phyloP scores from a whole-genome alignment of 2,888 invertebrate genomes.

The Hydriomena furcata region DNA sequence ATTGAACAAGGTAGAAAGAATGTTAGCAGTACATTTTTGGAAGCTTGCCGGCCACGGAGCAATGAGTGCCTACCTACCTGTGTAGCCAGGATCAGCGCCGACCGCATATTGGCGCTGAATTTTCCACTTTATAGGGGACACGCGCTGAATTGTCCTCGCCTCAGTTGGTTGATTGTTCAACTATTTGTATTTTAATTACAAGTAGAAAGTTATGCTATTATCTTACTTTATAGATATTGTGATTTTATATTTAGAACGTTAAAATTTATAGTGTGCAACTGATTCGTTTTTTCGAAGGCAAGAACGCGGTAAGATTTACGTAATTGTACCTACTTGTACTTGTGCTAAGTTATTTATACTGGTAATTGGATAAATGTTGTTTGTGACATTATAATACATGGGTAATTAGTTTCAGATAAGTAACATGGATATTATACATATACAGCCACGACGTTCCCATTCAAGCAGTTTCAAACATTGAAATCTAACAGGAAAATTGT shows the following conservation, averaged over 20 bases:
- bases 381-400: constrained; percentile 15
- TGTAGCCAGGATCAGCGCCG: constrained; percentile 43
- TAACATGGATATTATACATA: constrained; percentile 11
- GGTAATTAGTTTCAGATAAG: constrained; percentile 5
- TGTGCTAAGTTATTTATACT: background rate
- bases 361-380: constrained; percentile 10
- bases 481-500: constrained; percentile 31
- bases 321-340: background rate
- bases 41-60: constrained; percentile 31
- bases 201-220: background rate
- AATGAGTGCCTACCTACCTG: constrained; percentile 21
- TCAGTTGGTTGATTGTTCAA: constrained; percentile 11
- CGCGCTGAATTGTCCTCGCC: constrained; percentile 17
- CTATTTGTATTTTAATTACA: constrained; percentile 8
- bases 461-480: constrained; percentile 12
- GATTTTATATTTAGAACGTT: no score
- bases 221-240: no score
- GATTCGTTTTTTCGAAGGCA: background rate
- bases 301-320: background rate
- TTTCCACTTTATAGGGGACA: constrained; percentile 42
- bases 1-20: background rate
- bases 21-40: constrained; percentile 31
- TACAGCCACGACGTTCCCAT: constrained; percentile 4
- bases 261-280: no score
- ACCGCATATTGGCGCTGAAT: constrained; percentile 46